phyloP scores from a whole-genome alignment of 2,888 invertebrate genomes.

The Cerceris rybyensis region DNA sequence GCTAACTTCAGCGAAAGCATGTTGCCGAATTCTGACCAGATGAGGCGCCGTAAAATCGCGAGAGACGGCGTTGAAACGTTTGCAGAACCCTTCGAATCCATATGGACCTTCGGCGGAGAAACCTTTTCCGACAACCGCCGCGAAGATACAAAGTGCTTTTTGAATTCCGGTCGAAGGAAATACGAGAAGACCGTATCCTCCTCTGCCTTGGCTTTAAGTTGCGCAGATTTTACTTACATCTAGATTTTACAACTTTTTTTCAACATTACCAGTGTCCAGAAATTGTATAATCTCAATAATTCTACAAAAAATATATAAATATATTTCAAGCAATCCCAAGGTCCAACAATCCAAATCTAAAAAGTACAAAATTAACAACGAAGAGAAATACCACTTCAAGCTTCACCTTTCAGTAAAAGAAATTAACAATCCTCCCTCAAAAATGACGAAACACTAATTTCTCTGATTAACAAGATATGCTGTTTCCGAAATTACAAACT shows the following conservation, averaged over 20 bases:
- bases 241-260: background rate
- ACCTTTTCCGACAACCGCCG: slow-evolving; percentile 40
- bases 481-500: too few relatives aligned
- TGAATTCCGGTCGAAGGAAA: slow-evolving; percentile 30
- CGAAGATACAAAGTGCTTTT: slow-evolving; percentile 42
- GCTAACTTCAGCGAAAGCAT: slow-evolving; percentile 36
- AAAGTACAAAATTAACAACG: too few relatives aligned
- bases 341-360: too few relatives aligned
- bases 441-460: too few relatives aligned
- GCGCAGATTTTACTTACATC: slow-evolving; percentile 25
- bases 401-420: too few relatives aligned
- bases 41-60: slow-evolving; percentile 48
- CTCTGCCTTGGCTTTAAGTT: slow-evolving; percentile 8
- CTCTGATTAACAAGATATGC: too few relatives aligned
- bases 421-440: too few relatives aligned
- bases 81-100: slow-evolving; percentile 36
- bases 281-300: too few relatives aligned
- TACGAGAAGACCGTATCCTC: slow-evolving; percentile 35
- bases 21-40: slow-evolving; percentile 27
- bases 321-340: too few relatives aligned
- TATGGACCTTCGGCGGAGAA: slow-evolving; percentile 31
- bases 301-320: too few relatives aligned
- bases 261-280: background rate
- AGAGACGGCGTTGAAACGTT: slow-evolving; percentile 51
- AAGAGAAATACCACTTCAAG: too few relatives aligned